Evolutionary conservation across 2,797 vertebrate species (phyloP), one percentile per base, ranked within the genome.

Genomic region (Galagoides demidoff): DNA sequence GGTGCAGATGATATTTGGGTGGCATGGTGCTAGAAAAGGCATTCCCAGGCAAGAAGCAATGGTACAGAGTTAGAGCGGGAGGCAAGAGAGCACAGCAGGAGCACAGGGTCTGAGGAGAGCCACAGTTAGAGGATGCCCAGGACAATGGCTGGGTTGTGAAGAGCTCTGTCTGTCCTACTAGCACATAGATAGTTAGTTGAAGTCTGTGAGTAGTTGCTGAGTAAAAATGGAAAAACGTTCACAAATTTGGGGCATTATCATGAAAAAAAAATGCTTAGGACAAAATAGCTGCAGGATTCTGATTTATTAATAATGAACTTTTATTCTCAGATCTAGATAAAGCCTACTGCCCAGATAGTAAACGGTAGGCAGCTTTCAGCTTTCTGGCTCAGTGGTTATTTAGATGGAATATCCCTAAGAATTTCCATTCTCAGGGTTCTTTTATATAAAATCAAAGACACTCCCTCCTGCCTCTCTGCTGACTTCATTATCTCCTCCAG

Each of bases 401-500:
- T 86, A 94, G 96, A 87, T 76, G 66, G 90, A 92, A 77, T 96
- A 86, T 84, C 74, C 88, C 79, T 83, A 78, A 95, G 96, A 96
- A 92, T 81, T 89, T 92, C 43, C n/a, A 43, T 91, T 95, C 89
- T 73, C 71, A 78, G 39, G 14, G 92, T 74, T 95, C 95, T 93
- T 95, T 97, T 97, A 57, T 95, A 66, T 79, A 14, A 89, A 97
- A 85, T 86, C 85, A 95, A 81, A 96, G 70, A 85, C 9, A 23
- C 57, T 81, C 45, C 85, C 61, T 89, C 6, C 43, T 49, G 49
- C 84, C 85, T 96, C 86, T 92, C 23, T 79, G 84, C 63, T 91
- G 89, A 81, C 66, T 95, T 96, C 95, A 96, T 97, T 95, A 95
- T 96, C 96, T 97, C 90, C 34, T 74, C 59, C 19, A 37, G 14